Evolutionary conservation across 2,113 vertebrate species (phyloP), one percentile per base, ranked within the genome.

Genomic region (Psammodynastes pulverulentus): DNA sequence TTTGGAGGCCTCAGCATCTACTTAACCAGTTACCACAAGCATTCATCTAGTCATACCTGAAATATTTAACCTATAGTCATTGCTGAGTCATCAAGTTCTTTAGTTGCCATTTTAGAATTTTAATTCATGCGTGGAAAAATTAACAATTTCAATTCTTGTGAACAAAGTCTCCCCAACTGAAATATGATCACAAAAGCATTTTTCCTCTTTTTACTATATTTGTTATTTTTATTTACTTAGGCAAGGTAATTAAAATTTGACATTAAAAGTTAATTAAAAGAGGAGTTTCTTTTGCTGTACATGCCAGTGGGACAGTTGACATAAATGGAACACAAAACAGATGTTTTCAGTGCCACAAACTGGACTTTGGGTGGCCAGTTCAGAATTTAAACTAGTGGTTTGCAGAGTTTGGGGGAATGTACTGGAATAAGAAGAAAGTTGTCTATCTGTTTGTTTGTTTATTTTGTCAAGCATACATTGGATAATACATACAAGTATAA

Each of bases 41-140:
- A 84, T 12, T 26, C 58, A 49, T 87, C n/a, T 86, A 39, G 84
- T 92, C 89, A 90, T 92, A 92, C 84, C 84, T 92, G 23, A 92
- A 94, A 12, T 15, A 84, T 10, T 45, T 26, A 90, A 5, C 2
- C 26, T 53, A 52, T 0, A 45, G 0, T 0, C 43, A 79, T 52
- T 91, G 49, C 52, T 88, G 88, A 88, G 24, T 93, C 15, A 84
- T 45, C 62, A 93, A 86, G 91, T 45, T 10, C 49, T 51, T 85
- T 13, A 56, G 15, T 85, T 85, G 53, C 48, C 52, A 21, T 46
- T 24, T 7, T 34, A 92, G 10, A 89, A 89, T 39, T 21, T 21
- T 51, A 24, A 88, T 34, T 62, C 86, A 85, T 52, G 7, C 52
- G 86, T 85, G 91, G 88, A 89, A 89, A 92, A 89, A 58, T 49